These are phyloP conservation scores for Phortica okadai DNA, from an alignment of 2,888 invertebrate genomes.

Conservation along the genomic window DNA sequence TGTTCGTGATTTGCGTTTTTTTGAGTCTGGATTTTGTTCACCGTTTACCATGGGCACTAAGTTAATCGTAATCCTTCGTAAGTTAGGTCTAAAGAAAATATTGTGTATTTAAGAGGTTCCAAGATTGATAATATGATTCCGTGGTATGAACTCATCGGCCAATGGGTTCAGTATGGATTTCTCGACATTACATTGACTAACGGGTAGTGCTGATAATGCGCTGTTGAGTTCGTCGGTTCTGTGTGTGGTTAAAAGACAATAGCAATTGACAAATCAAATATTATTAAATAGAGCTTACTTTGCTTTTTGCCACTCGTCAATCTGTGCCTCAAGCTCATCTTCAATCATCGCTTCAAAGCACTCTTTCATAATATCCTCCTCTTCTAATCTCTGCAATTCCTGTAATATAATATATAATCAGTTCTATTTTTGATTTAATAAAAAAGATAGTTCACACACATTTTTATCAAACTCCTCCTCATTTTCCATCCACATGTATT, in stretches of 20 bases:
- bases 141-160: slow-evolving; percentile 90
- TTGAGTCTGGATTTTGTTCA: not conserved
- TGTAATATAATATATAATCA: slow-evolving; percentile 68
- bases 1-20: slow-evolving; percentile 6
- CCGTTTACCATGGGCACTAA: slow-evolving; percentile 1
- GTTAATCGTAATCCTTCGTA: not conserved
- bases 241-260: not conserved
- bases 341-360: slow-evolving; percentile 90
- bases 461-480: slow-evolving; percentile 95
- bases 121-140: slow-evolving; percentile 69
- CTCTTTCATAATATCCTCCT: slow-evolving; percentile 91
- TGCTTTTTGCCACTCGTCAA: slow-evolving; percentile 73
- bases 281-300: slow-evolving; percentile 58
- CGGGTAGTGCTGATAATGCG: slow-evolving; percentile 73
- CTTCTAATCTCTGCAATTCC: slow-evolving; percentile 91
- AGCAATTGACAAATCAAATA: slow-evolving; percentile 25
- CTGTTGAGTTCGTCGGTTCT: slow-evolving; percentile 74
- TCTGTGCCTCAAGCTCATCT: slow-evolving; percentile 81
- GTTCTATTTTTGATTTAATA: not conserved
- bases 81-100: not conserved
- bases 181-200: slow-evolving; percentile 75
- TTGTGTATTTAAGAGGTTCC: slow-evolving; percentile 65
- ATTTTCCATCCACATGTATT: slow-evolving; percentile 96
- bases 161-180: slow-evolving; percentile 89
- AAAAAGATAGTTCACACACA: slow-evolving; percentile 78